Evolutionary conservation across 2,113 vertebrate species (phyloP).

Genomic region (Gymnarchus niloticus): DNA sequence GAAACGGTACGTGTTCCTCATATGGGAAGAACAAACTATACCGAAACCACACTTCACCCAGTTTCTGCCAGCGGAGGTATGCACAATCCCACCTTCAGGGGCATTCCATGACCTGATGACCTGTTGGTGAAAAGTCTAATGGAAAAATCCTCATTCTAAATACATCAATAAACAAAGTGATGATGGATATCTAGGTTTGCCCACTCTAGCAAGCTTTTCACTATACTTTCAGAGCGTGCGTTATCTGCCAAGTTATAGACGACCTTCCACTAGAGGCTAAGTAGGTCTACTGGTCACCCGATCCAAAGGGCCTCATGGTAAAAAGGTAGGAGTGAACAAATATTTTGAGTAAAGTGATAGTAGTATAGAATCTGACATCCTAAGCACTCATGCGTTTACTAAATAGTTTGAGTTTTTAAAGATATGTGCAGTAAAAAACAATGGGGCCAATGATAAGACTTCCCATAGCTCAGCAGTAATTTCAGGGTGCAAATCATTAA

Average conservation of each 20-base stretch:
- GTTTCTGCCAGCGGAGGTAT: slow-evolving; percentile 1
- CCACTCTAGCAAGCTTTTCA: not conserved
- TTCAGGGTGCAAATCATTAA: not conserved
- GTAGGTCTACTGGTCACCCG: no score
- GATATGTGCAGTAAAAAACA: not conserved
- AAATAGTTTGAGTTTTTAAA: not conserved
- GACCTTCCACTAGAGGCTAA: no score
- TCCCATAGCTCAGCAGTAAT: not conserved
- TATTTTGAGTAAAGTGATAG: not conserved
- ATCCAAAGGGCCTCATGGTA: no score
- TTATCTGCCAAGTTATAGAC: not conserved
- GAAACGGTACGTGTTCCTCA: slow-evolving; percentile 23
- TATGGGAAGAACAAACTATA: slow-evolving; percentile 14
- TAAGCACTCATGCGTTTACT: not conserved
- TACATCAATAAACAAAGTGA: not conserved
- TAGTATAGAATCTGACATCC: not conserved
- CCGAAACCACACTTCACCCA: not conserved
- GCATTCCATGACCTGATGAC: not conserved
- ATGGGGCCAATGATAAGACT: not conserved
- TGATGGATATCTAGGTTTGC: not conserved
- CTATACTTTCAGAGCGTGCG: not conserved
- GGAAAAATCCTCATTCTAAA: not conserved
- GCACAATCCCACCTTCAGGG: not conserved
- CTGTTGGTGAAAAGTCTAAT: not conserved
- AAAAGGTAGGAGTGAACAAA: not conserved